Percentiles rank a stretch among this genome's conserved stretches.
These are phyloP conservation scores for Heliconius nattereri DNA, from an alignment of 1,140 invertebrate species.

Conservation along the genomic window DNA sequence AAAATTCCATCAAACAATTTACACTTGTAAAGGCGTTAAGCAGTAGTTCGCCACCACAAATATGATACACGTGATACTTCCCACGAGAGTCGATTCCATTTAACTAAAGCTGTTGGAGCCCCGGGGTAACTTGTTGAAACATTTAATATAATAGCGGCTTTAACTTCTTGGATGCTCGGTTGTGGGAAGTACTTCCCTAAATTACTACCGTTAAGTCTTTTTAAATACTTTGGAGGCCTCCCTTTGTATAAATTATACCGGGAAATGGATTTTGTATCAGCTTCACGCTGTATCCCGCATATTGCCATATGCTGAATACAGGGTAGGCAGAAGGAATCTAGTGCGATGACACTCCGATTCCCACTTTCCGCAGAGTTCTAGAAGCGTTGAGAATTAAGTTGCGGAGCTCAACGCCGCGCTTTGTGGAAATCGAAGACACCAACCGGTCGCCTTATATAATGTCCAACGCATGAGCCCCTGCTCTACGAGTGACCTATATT, in stretches of 20 bases:
- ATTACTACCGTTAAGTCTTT: slow-evolving; percentile 15
- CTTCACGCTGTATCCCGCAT: too few relatives aligned
- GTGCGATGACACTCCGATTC: too few relatives aligned
- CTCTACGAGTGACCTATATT: too few relatives aligned
- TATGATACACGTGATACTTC: slow-evolving; percentile 25
- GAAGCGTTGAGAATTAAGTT: too few relatives aligned
- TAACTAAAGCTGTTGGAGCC: slow-evolving; percentile 33
- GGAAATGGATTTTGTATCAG: background rate
- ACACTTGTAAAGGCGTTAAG: slow-evolving; percentile 7
- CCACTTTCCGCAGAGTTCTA: too few relatives aligned
- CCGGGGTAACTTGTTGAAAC: slow-evolving; percentile 30
- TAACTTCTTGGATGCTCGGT: slow-evolving; percentile 22
- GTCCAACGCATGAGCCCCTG: too few relatives aligned
- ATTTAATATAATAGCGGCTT: slow-evolving; percentile 33
- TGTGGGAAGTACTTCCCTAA: slow-evolving; percentile 19
- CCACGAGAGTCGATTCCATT: slow-evolving; percentile 30
- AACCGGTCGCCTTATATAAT: too few relatives aligned
- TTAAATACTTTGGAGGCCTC: background rate
- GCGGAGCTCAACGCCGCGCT: too few relatives aligned
- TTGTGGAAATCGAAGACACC: too few relatives aligned
- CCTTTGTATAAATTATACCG: background rate
- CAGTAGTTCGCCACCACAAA: slow-evolving; percentile 21
- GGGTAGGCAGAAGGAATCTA: too few relatives aligned
- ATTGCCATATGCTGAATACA: too few relatives aligned
- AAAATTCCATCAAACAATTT: slow-evolving; percentile 6